phyloP scores from a whole-genome alignment of 1,140 invertebrate genomes.

The Ylistrum balloti region DNA sequence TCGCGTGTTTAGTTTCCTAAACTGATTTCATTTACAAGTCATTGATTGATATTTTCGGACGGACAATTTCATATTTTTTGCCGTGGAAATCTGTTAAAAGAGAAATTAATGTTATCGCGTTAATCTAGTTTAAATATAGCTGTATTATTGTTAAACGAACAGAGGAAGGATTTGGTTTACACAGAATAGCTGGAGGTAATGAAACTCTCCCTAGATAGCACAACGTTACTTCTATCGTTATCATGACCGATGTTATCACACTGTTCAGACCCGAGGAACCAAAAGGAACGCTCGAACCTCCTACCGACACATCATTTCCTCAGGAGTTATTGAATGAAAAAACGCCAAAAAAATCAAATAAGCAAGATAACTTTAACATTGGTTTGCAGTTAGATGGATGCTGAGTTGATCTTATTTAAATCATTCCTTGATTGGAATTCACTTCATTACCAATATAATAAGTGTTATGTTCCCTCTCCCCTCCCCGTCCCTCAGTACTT shows the following conservation, averaged over 20 bases:
- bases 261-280: neutral
- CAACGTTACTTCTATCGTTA: neutral
- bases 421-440: neutral
- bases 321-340: neutral
- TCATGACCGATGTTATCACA: slow-evolving; percentile 6
- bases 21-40: no score
- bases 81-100: neutral
- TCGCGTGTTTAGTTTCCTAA: neutral
- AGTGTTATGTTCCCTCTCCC: neutral
- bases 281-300: neutral
- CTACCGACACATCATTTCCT: no score
- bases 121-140: slow-evolving; percentile 7
- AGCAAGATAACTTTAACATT: neutral
- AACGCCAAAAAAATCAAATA: neutral
- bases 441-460: no score
- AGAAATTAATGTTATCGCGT: slow-evolving; percentile 13
- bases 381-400: neutral
- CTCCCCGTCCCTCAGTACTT: neutral
- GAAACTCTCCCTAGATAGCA: slow-evolving; percentile 7
- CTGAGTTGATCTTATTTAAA: neutral
- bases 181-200: neutral
- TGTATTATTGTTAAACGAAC: slow-evolving; percentile 12
- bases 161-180: neutral
- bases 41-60: neutral
- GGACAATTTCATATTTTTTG: neutral